phyloP scores from a whole-genome alignment of 2,797 vertebrate genomes.

The Okamejei kenojei region DNA sequence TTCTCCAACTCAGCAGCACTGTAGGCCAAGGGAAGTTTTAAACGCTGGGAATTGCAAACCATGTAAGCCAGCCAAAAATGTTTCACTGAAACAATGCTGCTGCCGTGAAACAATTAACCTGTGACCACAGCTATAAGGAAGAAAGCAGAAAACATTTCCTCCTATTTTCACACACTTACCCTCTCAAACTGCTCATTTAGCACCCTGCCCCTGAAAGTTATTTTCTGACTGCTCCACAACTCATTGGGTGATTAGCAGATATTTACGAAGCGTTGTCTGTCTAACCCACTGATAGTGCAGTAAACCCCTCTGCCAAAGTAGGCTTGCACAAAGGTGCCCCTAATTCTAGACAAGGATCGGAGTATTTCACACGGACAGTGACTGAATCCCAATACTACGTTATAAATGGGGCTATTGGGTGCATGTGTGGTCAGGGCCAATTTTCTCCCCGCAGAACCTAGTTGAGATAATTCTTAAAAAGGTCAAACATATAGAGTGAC shows the following conservation, averaged over 20 bases:
- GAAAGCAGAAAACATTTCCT: neutral
- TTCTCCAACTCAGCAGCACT: neutral
- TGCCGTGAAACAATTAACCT: neutral
- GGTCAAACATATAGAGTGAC: neutral
- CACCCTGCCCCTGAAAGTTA: neutral
- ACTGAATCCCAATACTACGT: neutral
- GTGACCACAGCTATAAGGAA: neutral
- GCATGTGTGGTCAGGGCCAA: neutral
- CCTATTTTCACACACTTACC: neutral
- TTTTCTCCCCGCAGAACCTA: neutral
- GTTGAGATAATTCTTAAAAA: neutral
- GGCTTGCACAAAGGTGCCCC: neutral
- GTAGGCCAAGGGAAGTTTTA: neutral
- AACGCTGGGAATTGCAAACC: neutral
- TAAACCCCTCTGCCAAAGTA: neutral
- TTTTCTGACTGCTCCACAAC: neutral
- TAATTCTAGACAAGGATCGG: neutral
- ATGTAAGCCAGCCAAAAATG: neutral
- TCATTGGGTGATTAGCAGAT: neutral
- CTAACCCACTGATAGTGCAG: neutral
- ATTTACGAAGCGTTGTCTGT: neutral
- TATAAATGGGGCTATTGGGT: neutral
- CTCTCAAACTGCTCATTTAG: no score
- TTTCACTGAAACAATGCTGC: slow-evolving; percentile 1
- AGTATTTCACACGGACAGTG: neutral